phyloP scores from a whole-genome alignment of 2,888 invertebrate genomes.

The Acronicta leporina region DNA sequence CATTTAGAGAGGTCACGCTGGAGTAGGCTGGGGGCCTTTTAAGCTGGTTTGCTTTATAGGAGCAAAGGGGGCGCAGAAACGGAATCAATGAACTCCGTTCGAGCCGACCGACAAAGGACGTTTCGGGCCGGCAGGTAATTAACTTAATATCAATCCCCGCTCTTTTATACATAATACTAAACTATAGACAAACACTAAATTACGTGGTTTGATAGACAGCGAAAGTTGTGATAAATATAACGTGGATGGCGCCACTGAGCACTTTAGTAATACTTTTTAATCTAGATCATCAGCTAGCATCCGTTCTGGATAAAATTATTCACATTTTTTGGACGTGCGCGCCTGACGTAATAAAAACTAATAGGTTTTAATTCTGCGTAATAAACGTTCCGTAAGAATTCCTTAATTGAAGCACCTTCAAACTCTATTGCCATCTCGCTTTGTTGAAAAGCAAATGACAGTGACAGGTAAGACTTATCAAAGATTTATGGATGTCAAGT shows the following conservation, averaged over 20 bases:
- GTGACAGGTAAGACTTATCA: conserved; percentile 52
- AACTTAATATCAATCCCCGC: conserved; percentile 84
- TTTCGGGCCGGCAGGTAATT: conserved; percentile 85
- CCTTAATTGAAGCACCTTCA: conserved; percentile 42
- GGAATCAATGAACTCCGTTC: conserved; percentile 87
- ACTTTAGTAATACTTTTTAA: conserved; percentile 11
- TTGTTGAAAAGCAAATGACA: conserved; percentile 48
- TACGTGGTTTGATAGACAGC: conserved; percentile 33
- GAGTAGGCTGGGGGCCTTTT: conserved; percentile 61
- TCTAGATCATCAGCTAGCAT: conserved; percentile 8
- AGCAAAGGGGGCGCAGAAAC: conserved; percentile 82
- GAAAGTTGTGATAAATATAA: conserved; percentile 33
- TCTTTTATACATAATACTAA: conserved; percentile 70
- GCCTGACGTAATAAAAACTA: conserved; percentile 41
- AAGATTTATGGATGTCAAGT: conserved; percentile 52
- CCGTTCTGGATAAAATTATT: conserved; percentile 19
- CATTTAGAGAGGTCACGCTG: conserved; percentile 42
- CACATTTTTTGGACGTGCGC: conserved; percentile 28
- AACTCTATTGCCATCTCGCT: conserved; percentile 44
- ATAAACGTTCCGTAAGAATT: conserved; percentile 34
- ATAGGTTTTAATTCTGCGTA: conserved; percentile 17
- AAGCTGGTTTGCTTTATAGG: conserved; percentile 70
- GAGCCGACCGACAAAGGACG: conserved; percentile 87
- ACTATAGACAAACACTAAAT: conserved; percentile 48
- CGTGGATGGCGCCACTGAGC: conserved; percentile 16